Percentiles rank a stretch among this genome's conserved stretches.
These are phyloP conservation scores for Sylvia borin DNA, from an alignment of 2,797 vertebrate genomes.

Conservation along the genomic window DNA sequence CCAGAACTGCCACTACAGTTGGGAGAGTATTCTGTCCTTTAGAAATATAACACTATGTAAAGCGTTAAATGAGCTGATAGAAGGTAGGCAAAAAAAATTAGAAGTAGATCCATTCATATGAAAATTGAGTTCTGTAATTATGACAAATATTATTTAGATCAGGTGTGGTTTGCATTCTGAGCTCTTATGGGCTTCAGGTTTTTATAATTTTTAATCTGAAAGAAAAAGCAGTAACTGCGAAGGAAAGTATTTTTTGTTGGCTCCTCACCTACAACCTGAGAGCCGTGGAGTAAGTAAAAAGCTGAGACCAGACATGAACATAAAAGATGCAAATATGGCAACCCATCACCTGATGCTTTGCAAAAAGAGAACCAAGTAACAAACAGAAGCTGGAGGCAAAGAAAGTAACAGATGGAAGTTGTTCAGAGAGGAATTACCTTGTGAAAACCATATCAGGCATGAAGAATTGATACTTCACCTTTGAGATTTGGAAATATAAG, in stretches of 20 bases:
- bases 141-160: background rate
- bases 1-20: background rate
- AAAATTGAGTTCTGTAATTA: background rate
- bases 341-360: background rate
- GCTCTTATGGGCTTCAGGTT: background rate
- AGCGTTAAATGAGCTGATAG: background rate
- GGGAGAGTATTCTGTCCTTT: background rate
- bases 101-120: background rate
- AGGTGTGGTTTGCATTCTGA: background rate
- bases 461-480: background rate
- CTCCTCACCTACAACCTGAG: background rate
- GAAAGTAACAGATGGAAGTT: background rate
- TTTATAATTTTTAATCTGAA: background rate
- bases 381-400: background rate
- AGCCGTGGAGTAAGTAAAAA: background rate
- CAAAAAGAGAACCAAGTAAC: background rate
- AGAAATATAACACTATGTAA: background rate
- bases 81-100: background rate
- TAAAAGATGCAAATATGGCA: background rate
- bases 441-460: background rate
- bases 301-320: background rate
- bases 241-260: background rate
- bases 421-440: background rate
- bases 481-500: background rate
- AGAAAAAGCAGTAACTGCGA: background rate